phyloP scores from a whole-genome alignment of 2,113 vertebrate genomes.

The Antigone vipio region DNA sequence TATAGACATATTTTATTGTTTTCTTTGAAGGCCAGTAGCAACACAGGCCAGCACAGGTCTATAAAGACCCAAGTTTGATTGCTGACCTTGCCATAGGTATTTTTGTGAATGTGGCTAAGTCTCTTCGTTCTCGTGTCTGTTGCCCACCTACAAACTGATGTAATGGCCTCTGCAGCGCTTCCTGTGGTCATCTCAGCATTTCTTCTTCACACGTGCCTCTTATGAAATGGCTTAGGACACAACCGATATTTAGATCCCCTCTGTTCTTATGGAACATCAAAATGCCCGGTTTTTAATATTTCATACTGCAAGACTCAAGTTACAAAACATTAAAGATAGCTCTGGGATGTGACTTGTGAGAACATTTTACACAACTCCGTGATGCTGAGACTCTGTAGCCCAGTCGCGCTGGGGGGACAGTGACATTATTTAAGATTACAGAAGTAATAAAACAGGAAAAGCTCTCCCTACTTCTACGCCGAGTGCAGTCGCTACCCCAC shows the following conservation, averaged over 20 bases:
- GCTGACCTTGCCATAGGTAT: neutral
- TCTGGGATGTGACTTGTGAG: neutral
- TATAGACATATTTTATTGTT: neutral
- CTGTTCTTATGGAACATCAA: neutral
- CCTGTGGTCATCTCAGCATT: neutral
- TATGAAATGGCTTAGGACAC: neutral
- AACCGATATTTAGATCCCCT: neutral
- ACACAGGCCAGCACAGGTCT: neutral
- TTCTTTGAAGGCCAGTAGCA: neutral
- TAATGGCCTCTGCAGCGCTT: neutral
- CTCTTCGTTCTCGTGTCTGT: neutral
- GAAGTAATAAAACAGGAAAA: neutral
- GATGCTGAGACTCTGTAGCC: neutral
- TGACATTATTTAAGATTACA: neutral
- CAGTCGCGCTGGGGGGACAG: neutral
- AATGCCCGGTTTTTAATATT: neutral
- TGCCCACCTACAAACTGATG: neutral
- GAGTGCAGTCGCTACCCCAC: neutral
- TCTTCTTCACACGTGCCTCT: neutral
- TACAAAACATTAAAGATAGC: neutral
- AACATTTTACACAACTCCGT: neutral
- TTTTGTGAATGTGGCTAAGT: neutral
- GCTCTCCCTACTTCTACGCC: neutral
- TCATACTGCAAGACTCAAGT: neutral
- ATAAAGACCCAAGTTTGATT: neutral